Conservation (phyloP, 2,888 invertebrate genomes). For the Tiliacea aurago region DNA sequence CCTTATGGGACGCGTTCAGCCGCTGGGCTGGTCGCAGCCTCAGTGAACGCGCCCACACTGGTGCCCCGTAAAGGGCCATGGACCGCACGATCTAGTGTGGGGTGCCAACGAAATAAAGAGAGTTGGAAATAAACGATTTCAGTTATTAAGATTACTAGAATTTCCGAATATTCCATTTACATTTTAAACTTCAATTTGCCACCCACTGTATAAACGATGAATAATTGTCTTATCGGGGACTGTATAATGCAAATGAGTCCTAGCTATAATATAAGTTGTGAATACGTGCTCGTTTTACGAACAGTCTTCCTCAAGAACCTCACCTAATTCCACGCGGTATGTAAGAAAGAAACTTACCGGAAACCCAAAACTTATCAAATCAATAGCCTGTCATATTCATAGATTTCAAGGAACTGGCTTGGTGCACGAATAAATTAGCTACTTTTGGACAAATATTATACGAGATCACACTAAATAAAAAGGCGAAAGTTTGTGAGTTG, state of each 20-base stretch:
- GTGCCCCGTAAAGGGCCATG: too few relatives aligned
- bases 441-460: too few relatives aligned
- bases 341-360: conserved; percentile 4
- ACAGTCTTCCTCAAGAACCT: conserved; percentile 13
- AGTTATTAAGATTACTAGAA: not conserved
- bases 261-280: conserved; percentile 34
- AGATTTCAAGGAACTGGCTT: too few relatives aligned
- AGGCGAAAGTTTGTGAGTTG: too few relatives aligned
- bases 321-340: not conserved
- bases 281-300: conserved; percentile 49
- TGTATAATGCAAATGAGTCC: conserved; percentile 47
- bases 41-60: too few relatives aligned
- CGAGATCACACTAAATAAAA: too few relatives aligned
- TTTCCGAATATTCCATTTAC: conserved; percentile 11
- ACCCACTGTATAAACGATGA: conserved; percentile 11
- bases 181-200: conserved; percentile 26
- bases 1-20: too few relatives aligned
- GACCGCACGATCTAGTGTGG: too few relatives aligned
- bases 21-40: too few relatives aligned
- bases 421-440: too few relatives aligned
- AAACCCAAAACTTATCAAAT: conserved; percentile 16
- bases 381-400: not conserved
- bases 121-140: not conserved
- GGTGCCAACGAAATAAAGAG: too few relatives aligned
- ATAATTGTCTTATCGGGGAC: conserved; percentile 16